Conservation (phyloP, 2,113 vertebrate genomes). For the Platysteira castanea region DNA sequence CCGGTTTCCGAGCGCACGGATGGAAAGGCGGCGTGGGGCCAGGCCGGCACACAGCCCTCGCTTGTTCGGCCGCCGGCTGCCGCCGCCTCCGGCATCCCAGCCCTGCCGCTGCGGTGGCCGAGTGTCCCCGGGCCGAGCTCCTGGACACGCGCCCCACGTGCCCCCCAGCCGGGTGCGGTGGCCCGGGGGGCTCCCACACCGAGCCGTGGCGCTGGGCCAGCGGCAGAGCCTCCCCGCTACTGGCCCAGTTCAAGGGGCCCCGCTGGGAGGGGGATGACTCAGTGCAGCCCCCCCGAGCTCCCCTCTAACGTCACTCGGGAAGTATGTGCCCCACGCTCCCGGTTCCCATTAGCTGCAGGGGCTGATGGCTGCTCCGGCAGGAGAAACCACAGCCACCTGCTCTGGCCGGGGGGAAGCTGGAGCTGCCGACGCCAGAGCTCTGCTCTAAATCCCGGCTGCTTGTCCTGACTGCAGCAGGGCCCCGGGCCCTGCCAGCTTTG, state of each 20-base stretch:
- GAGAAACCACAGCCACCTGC: not conserved
- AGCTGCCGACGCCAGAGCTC: not conserved
- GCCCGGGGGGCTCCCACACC: rapidly evolving
- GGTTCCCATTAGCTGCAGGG: not conserved
- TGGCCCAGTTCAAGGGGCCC: conserved; percentile 20
- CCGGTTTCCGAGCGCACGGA: not conserved
- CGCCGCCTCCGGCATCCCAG: not conserved
- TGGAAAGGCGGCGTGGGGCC: not conserved
- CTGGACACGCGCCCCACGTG: not conserved
- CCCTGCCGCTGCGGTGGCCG: not conserved
- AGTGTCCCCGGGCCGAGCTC: rapidly evolving
- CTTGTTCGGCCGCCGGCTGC: not conserved
- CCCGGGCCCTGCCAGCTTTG: not conserved
- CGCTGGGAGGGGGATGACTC: conserved; percentile 14
- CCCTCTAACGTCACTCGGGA: conserved; percentile 44
- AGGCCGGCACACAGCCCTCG: not conserved
- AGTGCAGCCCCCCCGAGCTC: not conserved
- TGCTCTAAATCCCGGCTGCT: not conserved
- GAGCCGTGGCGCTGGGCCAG: not conserved
- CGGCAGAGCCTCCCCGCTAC: not conserved
- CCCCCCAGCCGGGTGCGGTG: not conserved
- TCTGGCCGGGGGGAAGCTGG: not conserved
- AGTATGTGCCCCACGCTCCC: conserved; percentile 14
- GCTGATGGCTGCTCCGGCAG: not conserved
- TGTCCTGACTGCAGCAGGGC: not conserved